A percentile compares a stretch with the other conserved stretches of the same genome.
phyloP scores from a whole-genome alignment of 2,113 vertebrate genomes.

The Maccullochella peelii region DNA sequence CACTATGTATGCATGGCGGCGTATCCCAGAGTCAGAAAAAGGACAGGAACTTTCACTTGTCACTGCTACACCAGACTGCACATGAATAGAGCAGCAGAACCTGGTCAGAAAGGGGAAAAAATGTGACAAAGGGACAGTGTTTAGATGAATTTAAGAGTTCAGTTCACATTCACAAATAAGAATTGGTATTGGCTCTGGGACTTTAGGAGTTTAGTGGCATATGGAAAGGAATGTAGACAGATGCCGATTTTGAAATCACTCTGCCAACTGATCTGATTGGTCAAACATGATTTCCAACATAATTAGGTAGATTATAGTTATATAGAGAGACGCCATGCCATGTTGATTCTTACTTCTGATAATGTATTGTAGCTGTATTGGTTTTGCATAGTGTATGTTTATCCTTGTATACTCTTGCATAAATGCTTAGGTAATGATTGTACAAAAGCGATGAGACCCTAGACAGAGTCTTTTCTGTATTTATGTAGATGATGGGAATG shows the following conservation, averaged over 20 bases:
- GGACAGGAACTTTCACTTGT: neutral
- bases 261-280: slow-evolving; percentile 27
- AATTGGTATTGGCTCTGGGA: neutral
- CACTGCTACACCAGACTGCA: neutral
- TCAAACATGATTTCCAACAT: slow-evolving; percentile 18
- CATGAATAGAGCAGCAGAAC: neutral
- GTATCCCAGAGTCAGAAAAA: slow-evolving; percentile 4
- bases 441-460: neutral
- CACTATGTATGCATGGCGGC: slow-evolving; percentile 3
- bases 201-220: neutral
- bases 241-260: neutral
- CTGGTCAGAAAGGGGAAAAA: neutral
- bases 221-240: neutral
- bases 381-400: neutral
- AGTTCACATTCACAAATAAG: too few relatives aligned
- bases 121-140: slow-evolving; percentile 1
- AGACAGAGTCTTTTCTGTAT: neutral
- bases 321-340: neutral
- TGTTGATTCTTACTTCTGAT: slow-evolving; percentile 2
- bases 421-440: neutral
- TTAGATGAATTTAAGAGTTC: slow-evolving; percentile 11
- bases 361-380: neutral
- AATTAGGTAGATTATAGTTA: neutral
- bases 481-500: neutral
- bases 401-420: neutral